Evolutionary conservation across 2,797 vertebrate species (phyloP).

Genomic region (Helarctos malayanus): DNA sequence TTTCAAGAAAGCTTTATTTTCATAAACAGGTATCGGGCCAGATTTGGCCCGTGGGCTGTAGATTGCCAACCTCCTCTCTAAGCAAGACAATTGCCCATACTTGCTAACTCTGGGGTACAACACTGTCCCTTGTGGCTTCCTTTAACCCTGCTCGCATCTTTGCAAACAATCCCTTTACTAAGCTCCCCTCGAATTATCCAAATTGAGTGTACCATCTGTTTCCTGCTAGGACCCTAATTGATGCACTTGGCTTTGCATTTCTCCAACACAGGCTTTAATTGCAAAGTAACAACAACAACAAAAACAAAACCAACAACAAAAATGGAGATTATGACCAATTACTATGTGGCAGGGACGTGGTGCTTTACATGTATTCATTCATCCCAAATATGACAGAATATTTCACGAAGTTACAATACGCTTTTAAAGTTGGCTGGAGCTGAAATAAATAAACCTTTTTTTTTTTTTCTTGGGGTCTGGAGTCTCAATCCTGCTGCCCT

Average conservation of each 20-base stretch:
- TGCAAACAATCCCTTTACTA: constrained; percentile 64
- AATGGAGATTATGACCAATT: constrained; percentile 47
- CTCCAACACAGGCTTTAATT: constrained; percentile 74
- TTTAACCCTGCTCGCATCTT: constrained; percentile 48
- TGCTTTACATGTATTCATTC: background rate
- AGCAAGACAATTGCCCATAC: background rate
- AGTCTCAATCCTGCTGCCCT: constrained; percentile 77
- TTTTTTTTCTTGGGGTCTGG: constrained; percentile 59
- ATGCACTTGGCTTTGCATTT: constrained; percentile 79
- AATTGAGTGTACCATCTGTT: constrained; percentile 78
- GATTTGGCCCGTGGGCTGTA: background rate
- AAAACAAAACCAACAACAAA: constrained; percentile 53
- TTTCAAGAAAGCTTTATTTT: constrained; percentile 74
- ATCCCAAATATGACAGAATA: background rate
- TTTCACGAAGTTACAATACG: background rate
- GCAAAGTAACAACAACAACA: constrained; percentile 66
- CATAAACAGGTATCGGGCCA: background rate
- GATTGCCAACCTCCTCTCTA: background rate
- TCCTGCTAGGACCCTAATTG: constrained; percentile 79
- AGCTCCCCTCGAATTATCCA: constrained; percentile 65
- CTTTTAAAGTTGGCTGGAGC: constrained; percentile 2
- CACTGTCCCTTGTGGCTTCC: background rate
- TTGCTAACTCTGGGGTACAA: background rate
- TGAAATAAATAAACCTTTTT: constrained; percentile 61
- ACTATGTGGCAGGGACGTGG: background rate